Evolutionary conservation across 2,113 vertebrate genomes (phyloP), one percentile per base, ranked within the genome.

Genomic region (Felis chaus): DNA sequence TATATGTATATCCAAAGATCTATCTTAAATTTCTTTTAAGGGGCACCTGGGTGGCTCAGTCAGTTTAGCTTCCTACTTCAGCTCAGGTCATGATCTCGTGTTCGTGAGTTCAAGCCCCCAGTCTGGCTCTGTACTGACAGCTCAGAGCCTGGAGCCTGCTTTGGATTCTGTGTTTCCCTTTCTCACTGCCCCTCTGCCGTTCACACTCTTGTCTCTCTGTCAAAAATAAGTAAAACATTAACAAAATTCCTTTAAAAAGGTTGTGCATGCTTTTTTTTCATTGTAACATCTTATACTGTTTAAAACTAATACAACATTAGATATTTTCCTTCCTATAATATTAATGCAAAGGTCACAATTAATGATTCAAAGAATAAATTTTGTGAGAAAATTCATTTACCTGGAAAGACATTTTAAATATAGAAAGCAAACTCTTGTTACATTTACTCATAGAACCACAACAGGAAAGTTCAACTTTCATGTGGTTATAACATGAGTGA

Each of bases 391-490:
- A 76, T 57, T 1, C 41, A 76, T 48, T 69, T 69, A 78, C 14
- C 74, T 71, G 41, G 31, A 81, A 95, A 95, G 73, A 81, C 39
- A 80, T 82, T 63, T 90, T 68, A 85, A 80, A 94, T 33, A 95
- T 33, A 74, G 63, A 89, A 97, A 95, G 27, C 29, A 80, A n/a
- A 85, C n/a, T 57, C 36, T 71, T 65, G 14, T 73, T 66, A 66
- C 36, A 92, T 94, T 94, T n/a, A 3, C 73, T 92, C 89, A 92
- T 27, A 85, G 57, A 89, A 63, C 21, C 33, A 81, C 27, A 68
- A 12, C 11, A 78, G 55, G 76, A 69, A 94, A 94, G 50, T 82
- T 87, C 74, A 95, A 14, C 33, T 31, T 91, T 84, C 53, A 21
- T 84, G 83, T 33, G 65, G 41, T 57, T 57, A 55, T n/a, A 73